Percentiles rank a stretch among this genome's conserved stretches.
Evolutionary conservation across 2,888 invertebrate genomes (phyloP).

Genomic region (Myathropa florea): DNA sequence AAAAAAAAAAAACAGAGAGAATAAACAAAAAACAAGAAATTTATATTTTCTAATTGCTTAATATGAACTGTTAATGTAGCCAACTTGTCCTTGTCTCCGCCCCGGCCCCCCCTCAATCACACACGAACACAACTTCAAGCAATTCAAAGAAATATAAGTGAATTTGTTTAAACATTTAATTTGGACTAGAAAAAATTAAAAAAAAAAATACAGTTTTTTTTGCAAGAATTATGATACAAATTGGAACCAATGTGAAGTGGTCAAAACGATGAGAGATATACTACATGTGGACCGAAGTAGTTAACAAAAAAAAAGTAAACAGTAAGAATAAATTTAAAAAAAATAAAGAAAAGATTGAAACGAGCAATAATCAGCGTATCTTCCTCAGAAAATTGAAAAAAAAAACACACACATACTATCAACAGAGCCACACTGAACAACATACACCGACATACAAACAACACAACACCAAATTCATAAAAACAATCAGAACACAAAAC

Average conservation of each 20-base stretch:
- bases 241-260: slow-evolving; percentile 41
- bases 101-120: not conserved
- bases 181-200: not conserved
- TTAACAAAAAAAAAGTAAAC: slow-evolving; percentile 24
- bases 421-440: not conserved
- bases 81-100: not conserved
- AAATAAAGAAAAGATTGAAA: slow-evolving; percentile 46
- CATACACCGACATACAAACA: not conserved
- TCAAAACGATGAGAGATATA: slow-evolving; percentile 32
- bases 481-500: too few species aligned
- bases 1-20: slow-evolving; percentile 34
- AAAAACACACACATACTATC: not conserved
- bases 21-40: slow-evolving; percentile 60
- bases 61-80: slow-evolving; percentile 25
- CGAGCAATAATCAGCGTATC: slow-evolving; percentile 65
- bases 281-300: slow-evolving; percentile 51
- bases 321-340: not conserved
- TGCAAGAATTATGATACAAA: slow-evolving; percentile 5
- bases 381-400: slow-evolving; percentile 34
- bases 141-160: slow-evolving; percentile 30
- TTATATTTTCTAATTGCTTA: slow-evolving; percentile 74
- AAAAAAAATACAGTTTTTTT: too few species aligned
- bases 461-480: not conserved
- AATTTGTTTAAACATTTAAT: not conserved
- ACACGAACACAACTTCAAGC: slow-evolving; percentile 27